These are phyloP conservation scores for human (Homo sapiens) DNA, from an alignment of 2,113 vertebrate genomes.

Conservation along the genomic window GRCh38 chr3:12937501-12938000, in stretches of 20 bases:
- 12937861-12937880: not conserved
- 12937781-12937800: not conserved
- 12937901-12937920: not conserved
- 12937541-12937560: not conserved
- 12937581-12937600: not conserved
- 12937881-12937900: too few relatives aligned
- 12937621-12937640: not conserved
- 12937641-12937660: not conserved
- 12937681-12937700: not conserved
- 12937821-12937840: too few relatives aligned
- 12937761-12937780: not conserved
- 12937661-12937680: not conserved
- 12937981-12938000: not conserved
- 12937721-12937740: not conserved
- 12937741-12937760: not conserved
- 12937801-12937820: not conserved
- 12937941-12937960: too few relatives aligned
- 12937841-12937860: not conserved
- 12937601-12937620: not conserved
- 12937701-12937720: not conserved
- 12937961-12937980: too few relatives aligned
- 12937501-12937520: not conserved
- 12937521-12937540: not conserved
- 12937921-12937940: not conserved
- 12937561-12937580: too few relatives aligned